Conservation (phyloP, 2,888 invertebrate genomes). For the Drosophila colorata region DNA sequence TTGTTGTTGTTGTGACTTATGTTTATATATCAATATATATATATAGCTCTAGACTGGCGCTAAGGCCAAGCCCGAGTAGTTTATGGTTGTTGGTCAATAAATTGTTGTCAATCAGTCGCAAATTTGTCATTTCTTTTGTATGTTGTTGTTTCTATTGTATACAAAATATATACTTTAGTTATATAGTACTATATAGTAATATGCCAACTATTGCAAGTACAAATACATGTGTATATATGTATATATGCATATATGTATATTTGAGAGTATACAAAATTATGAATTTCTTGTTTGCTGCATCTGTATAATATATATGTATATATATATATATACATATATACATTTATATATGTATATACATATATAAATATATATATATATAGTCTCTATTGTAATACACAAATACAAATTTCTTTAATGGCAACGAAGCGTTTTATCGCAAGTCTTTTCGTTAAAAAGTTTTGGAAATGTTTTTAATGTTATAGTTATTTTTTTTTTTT, state of each 20-base stretch:
- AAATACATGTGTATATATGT: constrained; percentile 18
- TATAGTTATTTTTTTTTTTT: constrained; percentile 25
- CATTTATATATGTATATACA: constrained; percentile 26
- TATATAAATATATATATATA: constrained; percentile 29
- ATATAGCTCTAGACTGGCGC: constrained; percentile 37
- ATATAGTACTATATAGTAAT: constrained; percentile 14
- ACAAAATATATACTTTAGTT: constrained; percentile 37
- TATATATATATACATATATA: not conserved
- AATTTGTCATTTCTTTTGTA: constrained; percentile 8
- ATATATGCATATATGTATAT: constrained; percentile 1
- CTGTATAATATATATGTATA: not conserved
- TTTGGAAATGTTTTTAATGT: constrained; percentile 68
- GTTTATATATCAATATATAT: constrained; percentile 15
- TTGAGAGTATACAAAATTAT: constrained; percentile 8
- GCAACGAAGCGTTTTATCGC: constrained; percentile 60
- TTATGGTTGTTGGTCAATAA: constrained; percentile 35
- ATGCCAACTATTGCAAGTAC: constrained; percentile 25
- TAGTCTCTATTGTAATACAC: constrained; percentile 39
- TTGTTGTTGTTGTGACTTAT: constrained; percentile 28
- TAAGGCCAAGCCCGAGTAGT: constrained; percentile 42
- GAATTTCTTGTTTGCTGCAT: not conserved
- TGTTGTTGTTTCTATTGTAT: constrained; percentile 26
- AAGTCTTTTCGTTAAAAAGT: constrained; percentile 78
- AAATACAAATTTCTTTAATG: constrained; percentile 42
- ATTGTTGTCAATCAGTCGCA: constrained; percentile 44